A percentile compares a stretch with the other conserved stretches of the same genome.
These are phyloP conservation scores for Zaprionus kolodkinae DNA, from an alignment of 1,140 invertebrate genomes.

Conservation along the genomic window DNA sequence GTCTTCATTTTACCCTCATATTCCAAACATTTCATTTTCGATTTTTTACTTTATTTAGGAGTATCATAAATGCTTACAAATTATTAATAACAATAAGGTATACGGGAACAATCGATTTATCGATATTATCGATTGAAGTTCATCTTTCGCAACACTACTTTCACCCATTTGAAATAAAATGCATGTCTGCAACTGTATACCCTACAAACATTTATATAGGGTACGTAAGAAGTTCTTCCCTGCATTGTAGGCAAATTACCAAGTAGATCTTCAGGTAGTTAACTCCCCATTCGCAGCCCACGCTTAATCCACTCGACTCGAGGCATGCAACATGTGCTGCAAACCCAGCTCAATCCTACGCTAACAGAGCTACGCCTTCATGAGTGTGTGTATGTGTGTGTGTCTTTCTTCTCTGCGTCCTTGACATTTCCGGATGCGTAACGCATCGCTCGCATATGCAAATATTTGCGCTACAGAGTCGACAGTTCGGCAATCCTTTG, in stretches of 20 bases:
- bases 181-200: neutral
- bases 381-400: conserved; percentile 4
- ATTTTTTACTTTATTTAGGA: too few species aligned
- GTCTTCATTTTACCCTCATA: too few species aligned
- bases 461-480: conserved; percentile 69
- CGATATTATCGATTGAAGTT: too few species aligned
- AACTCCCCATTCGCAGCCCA: conserved; percentile 8
- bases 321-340: conserved; percentile 29
- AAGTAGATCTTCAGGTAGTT: conserved; percentile 27
- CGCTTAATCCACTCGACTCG: conserved; percentile 6
- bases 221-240: conserved; percentile 10
- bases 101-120: too few species aligned
- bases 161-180: neutral
- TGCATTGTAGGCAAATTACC: conserved; percentile 21
- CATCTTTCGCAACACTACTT: too few species aligned
- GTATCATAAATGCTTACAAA: too few species aligned
- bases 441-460: conserved; percentile 70
- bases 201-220: neutral
- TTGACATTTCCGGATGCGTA: conserved; percentile 67
- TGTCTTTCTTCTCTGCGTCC: conserved; percentile 36
- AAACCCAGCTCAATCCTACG: conserved; percentile 10
- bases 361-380: neutral
- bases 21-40: too few species aligned
- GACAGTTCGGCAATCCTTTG: conserved; percentile 74
- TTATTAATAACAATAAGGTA: too few species aligned